Base-by-base conservation (phyloP, 1,140 invertebrate species). In the Stegodyphus mimosarum region DNA sequence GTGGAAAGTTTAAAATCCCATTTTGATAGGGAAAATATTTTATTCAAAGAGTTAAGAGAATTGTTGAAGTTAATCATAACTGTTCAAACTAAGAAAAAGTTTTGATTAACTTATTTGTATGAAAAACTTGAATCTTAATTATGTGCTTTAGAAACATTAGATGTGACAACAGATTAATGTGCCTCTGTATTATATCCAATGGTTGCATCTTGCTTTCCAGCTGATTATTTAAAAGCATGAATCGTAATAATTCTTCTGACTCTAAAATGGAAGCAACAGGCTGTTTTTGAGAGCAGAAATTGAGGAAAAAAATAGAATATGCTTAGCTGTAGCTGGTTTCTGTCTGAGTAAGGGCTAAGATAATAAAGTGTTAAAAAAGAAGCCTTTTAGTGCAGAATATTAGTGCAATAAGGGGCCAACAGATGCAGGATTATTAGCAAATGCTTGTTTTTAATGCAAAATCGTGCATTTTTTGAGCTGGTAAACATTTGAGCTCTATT, bases 121-220 rank as follows among this genome's bases (percentile, higher is more conserved):
- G 64, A 66, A 10, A 66, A 66, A 17, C 64, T 66, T 66, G 64
- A 66, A 17, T 66, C 64, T n/a, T 66, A 66, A 10, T 66, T 66
- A 66, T 7, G 64, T 6, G 64, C 64, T 11, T 17, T 66, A 6
- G n/a, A 66, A 66, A 66, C 64, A 7, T 66, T 66, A 17, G 64
- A n/a, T 10, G 64, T 66, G n/a, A 66, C 64, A 7, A 66, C 64
- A 11, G 64, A 66, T 66, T 10, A 66, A 66, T 17, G 64, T 17
- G 64, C n/a, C 7, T 66, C 64, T 17, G n/a, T 66, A 10, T 17
- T 66, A 11, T 66, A 66, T 66, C n/a, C 64, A 10, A 66, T 66
- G 64, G 64, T 66, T 66, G 64, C 7, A 17, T 17, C 64, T n/a
- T 66, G 17, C n/a, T 66, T 66, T 66, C 11, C 10, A n/a, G 64